Evolutionary conservation across 2,888 invertebrate species (phyloP).

Genomic region (Anagyrus pseudococci): DNA sequence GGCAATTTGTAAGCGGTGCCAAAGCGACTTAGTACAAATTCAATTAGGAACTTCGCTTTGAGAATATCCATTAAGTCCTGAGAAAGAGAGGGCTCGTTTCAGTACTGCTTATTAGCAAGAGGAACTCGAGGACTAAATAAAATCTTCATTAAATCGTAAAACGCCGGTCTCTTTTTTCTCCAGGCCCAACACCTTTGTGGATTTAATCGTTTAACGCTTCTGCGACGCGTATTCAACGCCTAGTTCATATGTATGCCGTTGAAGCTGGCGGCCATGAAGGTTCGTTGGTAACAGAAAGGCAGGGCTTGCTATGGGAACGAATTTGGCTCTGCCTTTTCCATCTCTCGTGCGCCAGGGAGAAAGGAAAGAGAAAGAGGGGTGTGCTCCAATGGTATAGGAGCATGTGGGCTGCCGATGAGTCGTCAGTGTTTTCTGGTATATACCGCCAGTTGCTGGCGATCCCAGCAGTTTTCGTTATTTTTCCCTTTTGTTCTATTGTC

Average conservation of each 20-base stretch:
- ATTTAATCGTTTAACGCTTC: neutral
- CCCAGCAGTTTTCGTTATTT: conserved; percentile 10
- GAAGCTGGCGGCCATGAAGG: conserved; percentile 40
- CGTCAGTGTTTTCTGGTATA: neutral
- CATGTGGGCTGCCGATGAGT: conserved; percentile 3
- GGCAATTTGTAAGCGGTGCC: conserved; percentile 50
- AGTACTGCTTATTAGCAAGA: conserved; percentile 23
- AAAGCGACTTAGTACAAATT: conserved; percentile 60
- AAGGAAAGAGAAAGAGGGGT: conserved; percentile 38
- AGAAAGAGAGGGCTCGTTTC: conserved; percentile 58
- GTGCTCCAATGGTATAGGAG: conserved; percentile 21
- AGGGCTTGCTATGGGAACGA: conserved; percentile 49
- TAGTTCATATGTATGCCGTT: too few species aligned
- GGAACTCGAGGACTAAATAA: neutral
- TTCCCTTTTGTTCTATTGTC: conserved; percentile 22
- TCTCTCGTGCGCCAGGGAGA: conserved; percentile 41
- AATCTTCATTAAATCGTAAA: neutral
- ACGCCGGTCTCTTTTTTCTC: neutral
- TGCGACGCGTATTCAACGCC: neutral
- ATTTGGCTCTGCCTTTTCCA: conserved; percentile 47
- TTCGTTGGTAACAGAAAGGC: conserved; percentile 43
- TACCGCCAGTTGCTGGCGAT: too few species aligned
- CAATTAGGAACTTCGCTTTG: conserved; percentile 57
- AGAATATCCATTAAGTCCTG: too few species aligned
- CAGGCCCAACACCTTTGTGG: neutral